Evolutionary conservation across 2,797 vertebrate genomes (phyloP), one percentile per base, ranked within the genome.

Genomic region (Macroramphosus scolopax): DNA sequence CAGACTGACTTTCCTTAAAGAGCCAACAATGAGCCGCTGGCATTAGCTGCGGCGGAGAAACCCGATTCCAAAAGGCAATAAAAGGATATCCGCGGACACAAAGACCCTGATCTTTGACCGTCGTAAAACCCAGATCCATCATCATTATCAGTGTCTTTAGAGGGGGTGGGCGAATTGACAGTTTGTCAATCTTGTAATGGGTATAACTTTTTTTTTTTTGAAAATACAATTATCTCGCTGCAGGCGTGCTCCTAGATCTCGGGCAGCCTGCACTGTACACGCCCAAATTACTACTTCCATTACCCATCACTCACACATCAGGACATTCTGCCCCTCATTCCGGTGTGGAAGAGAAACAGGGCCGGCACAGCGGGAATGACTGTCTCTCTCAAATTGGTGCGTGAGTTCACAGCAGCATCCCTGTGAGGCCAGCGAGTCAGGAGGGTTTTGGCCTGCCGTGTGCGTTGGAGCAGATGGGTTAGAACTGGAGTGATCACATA

Each of bases 371-470:
- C 59, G 11, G 80, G 77, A 75, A 67, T 43, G 52, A 68, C 66
- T 39, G 69, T 75, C 67, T 67, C 64, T 51, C 71, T 82, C 70
- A 85, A 84, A 85, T 80, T 82, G 80, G 68, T 73, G 70, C 39
- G 52, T 4, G 18, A 73, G 77, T 81, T 83, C 72, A 68, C 75
- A 53, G 70, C 52, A 43, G 63, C 56, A 75, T 80, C 54, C 72
- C 75, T 49, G 65, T 52, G 72, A 85, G 66, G 70, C 79, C 60
- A 50, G 51, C 28, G 26, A 76, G 78, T 80, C 61, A 44, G 68
- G 50, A 70, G 81, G 72, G 71, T 75, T 60, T 57, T 56, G 62
- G 63, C 35, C 69, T 46, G 56, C 69, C 20, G 45, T 52, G 72
- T 62, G 55, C 68, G 56, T 72, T 67, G 64, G 39, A 59, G 52